Evolutionary conservation across 2,113 vertebrate species (phyloP).

Genomic region (Nycticebus coucang): DNA sequence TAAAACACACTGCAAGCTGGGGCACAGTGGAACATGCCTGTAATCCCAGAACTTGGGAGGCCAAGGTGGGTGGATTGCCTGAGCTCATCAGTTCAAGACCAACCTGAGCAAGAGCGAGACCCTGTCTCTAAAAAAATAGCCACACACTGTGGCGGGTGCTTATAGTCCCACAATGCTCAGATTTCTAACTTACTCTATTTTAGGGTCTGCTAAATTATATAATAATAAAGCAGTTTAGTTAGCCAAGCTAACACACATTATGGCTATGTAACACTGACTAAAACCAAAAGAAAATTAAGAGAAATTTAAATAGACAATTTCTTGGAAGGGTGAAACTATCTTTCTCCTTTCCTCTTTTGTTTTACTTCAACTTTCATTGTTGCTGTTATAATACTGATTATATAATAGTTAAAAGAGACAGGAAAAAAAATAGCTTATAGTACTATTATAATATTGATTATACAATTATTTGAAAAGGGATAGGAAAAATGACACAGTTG

Average conservation of each 20-base stretch:
- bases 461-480: background rate
- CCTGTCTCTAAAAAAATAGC: no score
- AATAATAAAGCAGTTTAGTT: background rate
- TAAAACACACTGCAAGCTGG: no score
- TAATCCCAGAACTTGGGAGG: no score
- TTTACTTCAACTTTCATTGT: background rate
- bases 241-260: background rate
- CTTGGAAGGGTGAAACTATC: background rate
- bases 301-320: background rate
- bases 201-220: background rate
- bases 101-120: no score
- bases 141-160: no score
- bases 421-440: background rate
- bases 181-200: background rate
- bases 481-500: background rate
- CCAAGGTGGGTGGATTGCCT: no score
- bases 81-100: no score
- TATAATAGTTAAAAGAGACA: background rate
- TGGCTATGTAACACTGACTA: background rate
- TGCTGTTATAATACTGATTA: background rate
- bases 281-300: slow-evolving; percentile 4
- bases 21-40: no score
- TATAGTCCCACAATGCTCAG: background rate
- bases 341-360: background rate
- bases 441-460: background rate